phyloP scores from a whole-genome alignment of 1,140 invertebrate species.

The Ruditapes philippinarum region DNA sequence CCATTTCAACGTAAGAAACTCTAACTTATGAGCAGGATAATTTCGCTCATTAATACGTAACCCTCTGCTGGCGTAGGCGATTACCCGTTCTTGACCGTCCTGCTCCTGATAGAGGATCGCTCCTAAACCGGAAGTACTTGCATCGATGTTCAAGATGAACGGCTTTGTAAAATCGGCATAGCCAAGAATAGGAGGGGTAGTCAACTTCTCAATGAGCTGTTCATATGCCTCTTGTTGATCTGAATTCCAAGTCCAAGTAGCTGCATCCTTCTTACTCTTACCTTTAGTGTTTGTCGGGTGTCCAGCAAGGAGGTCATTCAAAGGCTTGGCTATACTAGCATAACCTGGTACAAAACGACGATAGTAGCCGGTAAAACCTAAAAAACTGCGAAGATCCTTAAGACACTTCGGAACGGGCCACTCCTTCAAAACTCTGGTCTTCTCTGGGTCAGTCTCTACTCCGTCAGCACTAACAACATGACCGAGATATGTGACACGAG shows the following conservation, averaged over 20 bases:
- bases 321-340: slow-evolving; percentile 78
- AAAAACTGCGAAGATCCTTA: slow-evolving; percentile 85
- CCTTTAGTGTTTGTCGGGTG: not conserved
- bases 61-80: slow-evolving; percentile 66
- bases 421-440: slow-evolving; percentile 83
- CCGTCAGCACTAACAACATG: slow-evolving; percentile 65
- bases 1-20: slow-evolving; percentile 63
- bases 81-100: slow-evolving; percentile 66
- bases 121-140: slow-evolving; percentile 70
- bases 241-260: slow-evolving; percentile 4
- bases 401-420: slow-evolving; percentile 75
- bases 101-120: slow-evolving; percentile 77
- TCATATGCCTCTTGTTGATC: slow-evolving; percentile 60
- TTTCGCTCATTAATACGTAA: slow-evolving; percentile 51
- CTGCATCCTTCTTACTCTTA: not conserved
- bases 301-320: slow-evolving; percentile 73
- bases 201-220: slow-evolving; percentile 59
- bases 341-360: slow-evolving; percentile 81
- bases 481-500: slow-evolving; percentile 65
- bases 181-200: slow-evolving; percentile 61
- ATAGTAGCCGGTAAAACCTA: slow-evolving; percentile 86
- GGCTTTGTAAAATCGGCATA: slow-evolving; percentile 61
- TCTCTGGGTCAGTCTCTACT: slow-evolving; percentile 84
- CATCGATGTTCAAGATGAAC: slow-evolving; percentile 69
- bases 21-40: slow-evolving; percentile 57